phyloP scores from a whole-genome alignment of 64 coral and sea anemone species.

The Stichodactyla helianthus region DNA sequence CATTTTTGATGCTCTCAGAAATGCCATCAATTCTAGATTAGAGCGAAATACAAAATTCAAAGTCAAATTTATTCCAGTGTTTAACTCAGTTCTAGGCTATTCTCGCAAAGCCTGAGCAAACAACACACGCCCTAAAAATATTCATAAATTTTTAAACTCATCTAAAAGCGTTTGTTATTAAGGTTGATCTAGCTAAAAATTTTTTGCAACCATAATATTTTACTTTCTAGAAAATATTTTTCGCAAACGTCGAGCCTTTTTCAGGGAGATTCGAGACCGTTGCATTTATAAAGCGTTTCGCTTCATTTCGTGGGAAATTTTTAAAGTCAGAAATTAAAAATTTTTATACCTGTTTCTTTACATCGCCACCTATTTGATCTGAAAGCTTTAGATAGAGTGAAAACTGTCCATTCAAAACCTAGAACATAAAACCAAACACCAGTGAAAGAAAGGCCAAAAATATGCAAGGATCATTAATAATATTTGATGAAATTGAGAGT shows the following conservation, averaged over 20 bases:
- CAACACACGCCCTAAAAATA: neutral
- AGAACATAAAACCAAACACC: neutral
- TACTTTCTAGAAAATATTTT: neutral
- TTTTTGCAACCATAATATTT: neutral
- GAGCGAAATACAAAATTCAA: too few relatives aligned
- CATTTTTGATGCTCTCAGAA: too few relatives aligned
- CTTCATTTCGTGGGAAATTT: neutral
- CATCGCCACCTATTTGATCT: slow-evolving; percentile 62
- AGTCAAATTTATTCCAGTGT: neutral
- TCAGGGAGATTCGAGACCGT: neutral
- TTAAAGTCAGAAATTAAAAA: neutral
- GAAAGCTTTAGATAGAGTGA: slow-evolving; percentile 7
- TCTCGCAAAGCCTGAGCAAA: neutral
- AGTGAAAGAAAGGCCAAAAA: neutral
- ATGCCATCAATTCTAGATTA: too few relatives aligned
- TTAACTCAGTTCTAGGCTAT: neutral
- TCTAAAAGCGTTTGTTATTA: neutral
- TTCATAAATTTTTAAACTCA: slow-evolving; percentile 8
- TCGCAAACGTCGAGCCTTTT: neutral
- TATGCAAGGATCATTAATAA: neutral
- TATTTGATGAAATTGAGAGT: neutral
- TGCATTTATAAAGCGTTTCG: neutral
- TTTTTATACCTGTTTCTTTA: slow-evolving; percentile 26
- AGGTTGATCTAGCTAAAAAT: too few relatives aligned
- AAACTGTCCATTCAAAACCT: slow-evolving; percentile 6